phyloP scores from a whole-genome alignment of 2,797 vertebrate species.

The Toxotes lorentzi region DNA sequence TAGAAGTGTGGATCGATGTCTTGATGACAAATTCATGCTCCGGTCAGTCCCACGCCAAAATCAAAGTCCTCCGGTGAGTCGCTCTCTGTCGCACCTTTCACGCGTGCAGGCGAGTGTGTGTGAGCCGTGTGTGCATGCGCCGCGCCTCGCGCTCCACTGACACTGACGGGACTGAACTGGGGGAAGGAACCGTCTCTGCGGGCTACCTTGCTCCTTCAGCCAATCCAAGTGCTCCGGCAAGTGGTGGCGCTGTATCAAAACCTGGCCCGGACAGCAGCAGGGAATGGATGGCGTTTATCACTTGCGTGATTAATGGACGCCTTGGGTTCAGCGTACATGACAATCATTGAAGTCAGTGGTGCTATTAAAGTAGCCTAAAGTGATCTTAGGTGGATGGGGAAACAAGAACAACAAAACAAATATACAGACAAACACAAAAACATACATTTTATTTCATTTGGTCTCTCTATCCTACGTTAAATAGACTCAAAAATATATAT shows the following conservation, averaged over 20 bases:
- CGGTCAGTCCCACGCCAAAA: conserved; percentile 40
- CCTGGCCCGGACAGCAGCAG: conserved; percentile 72
- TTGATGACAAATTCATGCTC: conserved; percentile 75
- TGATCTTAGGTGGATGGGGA: neutral
- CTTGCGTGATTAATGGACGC: conserved; percentile 17
- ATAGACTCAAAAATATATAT: neutral
- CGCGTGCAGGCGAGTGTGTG: conserved; percentile 53
- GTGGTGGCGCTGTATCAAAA: conserved; percentile 77
- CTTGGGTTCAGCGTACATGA: neutral
- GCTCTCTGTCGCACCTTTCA: conserved; percentile 59
- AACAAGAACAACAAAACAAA: neutral
- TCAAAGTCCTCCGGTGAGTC: conserved; percentile 71
- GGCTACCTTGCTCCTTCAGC: conserved; percentile 80
- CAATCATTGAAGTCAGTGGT: neutral
- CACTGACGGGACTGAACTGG: conserved; percentile 74
- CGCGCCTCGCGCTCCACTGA: conserved; percentile 62
- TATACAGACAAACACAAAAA: neutral
- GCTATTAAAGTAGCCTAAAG: neutral
- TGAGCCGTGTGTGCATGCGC: conserved; percentile 21
- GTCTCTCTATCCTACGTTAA: neutral
- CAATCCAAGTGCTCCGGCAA: conserved; percentile 82
- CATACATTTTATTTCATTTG: neutral
- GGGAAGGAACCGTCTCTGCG: conserved; percentile 69
- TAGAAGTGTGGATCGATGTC: conserved; percentile 62
- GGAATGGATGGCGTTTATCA: conserved; percentile 65